Conservation (phyloP, 2,888 invertebrate genomes). For the Drosophila ezoana region DNA sequence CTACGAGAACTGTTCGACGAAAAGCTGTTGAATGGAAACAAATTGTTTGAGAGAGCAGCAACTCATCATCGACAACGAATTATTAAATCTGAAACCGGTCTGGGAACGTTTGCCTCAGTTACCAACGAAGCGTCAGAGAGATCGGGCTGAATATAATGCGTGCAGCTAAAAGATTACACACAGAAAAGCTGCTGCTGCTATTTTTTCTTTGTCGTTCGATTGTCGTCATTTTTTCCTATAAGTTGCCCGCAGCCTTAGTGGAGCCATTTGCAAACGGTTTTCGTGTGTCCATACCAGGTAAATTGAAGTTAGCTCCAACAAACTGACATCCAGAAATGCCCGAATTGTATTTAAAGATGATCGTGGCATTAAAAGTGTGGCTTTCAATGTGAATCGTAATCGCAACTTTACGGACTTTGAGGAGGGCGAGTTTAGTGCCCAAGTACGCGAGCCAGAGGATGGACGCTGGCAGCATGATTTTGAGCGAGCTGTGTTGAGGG, state of each 20-base stretch:
- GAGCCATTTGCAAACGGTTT: slow-evolving; percentile 69
- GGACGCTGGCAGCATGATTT: slow-evolving; percentile 87
- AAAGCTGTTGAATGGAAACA: too few species aligned
- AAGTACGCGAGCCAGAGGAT: slow-evolving; percentile 84
- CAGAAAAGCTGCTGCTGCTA: slow-evolving; percentile 5
- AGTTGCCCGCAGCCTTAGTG: slow-evolving; percentile 67
- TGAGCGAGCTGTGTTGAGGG: slow-evolving; percentile 83
- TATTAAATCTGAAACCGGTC: slow-evolving; percentile 12
- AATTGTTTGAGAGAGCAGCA: too few species aligned
- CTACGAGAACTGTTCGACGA: too few species aligned
- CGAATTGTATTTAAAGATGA: slow-evolving; percentile 83
- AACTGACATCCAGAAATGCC: not conserved
- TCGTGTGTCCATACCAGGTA: slow-evolving; percentile 80
- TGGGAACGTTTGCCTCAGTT: slow-evolving; percentile 4
- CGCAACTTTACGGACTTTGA: slow-evolving; percentile 85
- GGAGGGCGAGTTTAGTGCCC: slow-evolving; percentile 86
- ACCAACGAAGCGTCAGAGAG: not conserved
- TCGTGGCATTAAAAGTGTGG: slow-evolving; percentile 86
- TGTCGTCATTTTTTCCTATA: slow-evolving; percentile 42
- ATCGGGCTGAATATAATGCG: slow-evolving; percentile 9
- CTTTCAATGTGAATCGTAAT: slow-evolving; percentile 89
- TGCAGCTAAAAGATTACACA: not conserved
- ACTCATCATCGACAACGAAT: too few species aligned
- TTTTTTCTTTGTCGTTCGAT: slow-evolving; percentile 11
- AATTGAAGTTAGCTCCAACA: not conserved